A percentile compares a stretch with the other conserved stretches of the same genome.
Evolutionary conservation across 2,113 vertebrate species (phyloP).

Genomic region (Psilopogon haemacephalus): DNA sequence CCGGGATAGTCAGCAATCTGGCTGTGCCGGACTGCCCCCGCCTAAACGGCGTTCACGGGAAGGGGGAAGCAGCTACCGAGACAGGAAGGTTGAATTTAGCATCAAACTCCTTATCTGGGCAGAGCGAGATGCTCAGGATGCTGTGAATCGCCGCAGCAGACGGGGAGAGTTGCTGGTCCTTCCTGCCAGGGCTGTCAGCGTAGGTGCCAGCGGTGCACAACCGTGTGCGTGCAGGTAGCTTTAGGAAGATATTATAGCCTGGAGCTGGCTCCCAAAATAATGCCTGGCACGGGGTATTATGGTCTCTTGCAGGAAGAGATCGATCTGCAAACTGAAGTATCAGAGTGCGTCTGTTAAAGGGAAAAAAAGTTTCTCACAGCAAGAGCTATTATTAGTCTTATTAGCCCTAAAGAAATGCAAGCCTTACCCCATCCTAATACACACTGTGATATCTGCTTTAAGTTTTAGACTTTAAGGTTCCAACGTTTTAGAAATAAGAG

Average conservation of each 20-base stretch:
- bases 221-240: not conserved
- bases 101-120: constrained; percentile 41
- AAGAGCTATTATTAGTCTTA: not conserved
- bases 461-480: not conserved
- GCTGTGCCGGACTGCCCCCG: not conserved
- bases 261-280: not conserved
- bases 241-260: constrained; percentile 12
- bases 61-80: constrained; percentile 16
- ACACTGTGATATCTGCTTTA: not conserved
- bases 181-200: constrained; percentile 10
- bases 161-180: not conserved
- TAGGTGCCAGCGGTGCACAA: not conserved
- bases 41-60: constrained; percentile 36
- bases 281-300: not conserved
- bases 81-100: constrained; percentile 64
- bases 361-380: not conserved
- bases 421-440: not conserved
- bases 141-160: not conserved
- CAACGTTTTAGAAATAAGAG: not conserved
- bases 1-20: not conserved
- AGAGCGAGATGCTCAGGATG: not conserved
- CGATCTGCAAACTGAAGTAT: not conserved
- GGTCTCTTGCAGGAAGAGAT: not conserved
- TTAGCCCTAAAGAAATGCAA: not conserved
- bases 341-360: not conserved